Conservation (phyloP, 2,797 vertebrate genomes). For the Cetoscarus ocellatus region DNA sequence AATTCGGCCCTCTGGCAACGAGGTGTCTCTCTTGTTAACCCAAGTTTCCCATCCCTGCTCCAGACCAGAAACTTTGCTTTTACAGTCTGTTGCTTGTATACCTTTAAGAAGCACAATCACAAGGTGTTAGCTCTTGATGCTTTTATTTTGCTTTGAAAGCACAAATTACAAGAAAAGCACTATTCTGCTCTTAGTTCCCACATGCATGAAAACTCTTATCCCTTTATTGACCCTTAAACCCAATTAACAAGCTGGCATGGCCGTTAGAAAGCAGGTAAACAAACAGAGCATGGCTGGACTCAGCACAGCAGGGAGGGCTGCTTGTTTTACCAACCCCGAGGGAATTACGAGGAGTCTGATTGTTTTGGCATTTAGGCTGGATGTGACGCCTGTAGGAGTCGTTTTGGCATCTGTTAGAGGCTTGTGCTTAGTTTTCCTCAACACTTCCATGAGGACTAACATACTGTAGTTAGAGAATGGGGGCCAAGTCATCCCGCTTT, state of each 20-base stretch:
- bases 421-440: conserved; percentile 28
- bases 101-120: too few relatives aligned
- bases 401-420: conserved; percentile 39
- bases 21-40: too few relatives aligned
- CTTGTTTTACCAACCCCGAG: conserved; percentile 47
- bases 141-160: neutral
- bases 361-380: conserved; percentile 63
- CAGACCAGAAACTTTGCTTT: too few relatives aligned
- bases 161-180: conserved; percentile 1
- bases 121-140: too few relatives aligned
- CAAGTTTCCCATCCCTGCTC: too few relatives aligned
- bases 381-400: conserved; percentile 51
- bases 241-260: conserved; percentile 47
- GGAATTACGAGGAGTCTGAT: conserved; percentile 55
- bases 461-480: conserved; percentile 21
- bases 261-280: conserved; percentile 48
- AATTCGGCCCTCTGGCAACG: too few relatives aligned
- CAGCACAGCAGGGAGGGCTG: conserved; percentile 32
- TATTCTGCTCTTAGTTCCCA: conserved; percentile 9
- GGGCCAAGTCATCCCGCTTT: conserved; percentile 20
- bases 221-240: conserved; percentile 56
- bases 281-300: conserved; percentile 37
- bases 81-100: too few relatives aligned
- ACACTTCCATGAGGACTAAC: conserved; percentile 27
- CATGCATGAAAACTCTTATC: conserved; percentile 21